Percentiles rank a stretch among this genome's conserved stretches.
These are phyloP conservation scores for Mantis religiosa DNA, from an alignment of 2,888 invertebrate species.

Conservation along the genomic window DNA sequence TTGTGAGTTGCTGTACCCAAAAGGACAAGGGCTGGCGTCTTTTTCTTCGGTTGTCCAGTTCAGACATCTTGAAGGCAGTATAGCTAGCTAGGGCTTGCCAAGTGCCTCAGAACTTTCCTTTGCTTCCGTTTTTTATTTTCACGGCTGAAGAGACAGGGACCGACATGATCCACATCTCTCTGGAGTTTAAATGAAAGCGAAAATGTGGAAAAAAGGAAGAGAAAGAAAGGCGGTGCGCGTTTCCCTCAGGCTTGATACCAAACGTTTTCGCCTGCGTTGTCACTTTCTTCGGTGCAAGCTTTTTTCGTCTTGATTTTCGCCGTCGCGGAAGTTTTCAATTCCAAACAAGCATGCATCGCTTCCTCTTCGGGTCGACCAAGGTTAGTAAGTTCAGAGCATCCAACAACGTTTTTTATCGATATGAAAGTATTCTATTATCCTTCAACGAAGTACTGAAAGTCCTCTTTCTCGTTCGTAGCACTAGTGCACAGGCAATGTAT, in stretches of 20 bases:
- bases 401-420: not conserved
- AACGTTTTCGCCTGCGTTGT: not conserved
- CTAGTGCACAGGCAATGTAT: too few relatives aligned
- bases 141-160: slow-evolving; percentile 19
- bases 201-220: not conserved
- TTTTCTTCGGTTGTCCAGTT: not conserved
- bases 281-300: not conserved
- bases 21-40: not conserved
- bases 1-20: not conserved
- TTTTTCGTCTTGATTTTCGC: not conserved
- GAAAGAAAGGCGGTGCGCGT: not conserved
- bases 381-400: not conserved
- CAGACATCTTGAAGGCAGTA: not conserved
- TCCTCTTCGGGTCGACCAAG: not conserved
- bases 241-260: not conserved
- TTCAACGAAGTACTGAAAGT: not conserved
- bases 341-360: not conserved
- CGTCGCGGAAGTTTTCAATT: not conserved
- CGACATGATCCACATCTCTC: not conserved
- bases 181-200: not conserved
- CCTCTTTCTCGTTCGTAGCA: not conserved
- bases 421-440: not conserved
- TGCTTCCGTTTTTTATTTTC: slow-evolving; percentile 24
- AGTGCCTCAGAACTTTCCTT: not conserved
- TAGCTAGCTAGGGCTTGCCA: not conserved